Evolutionary conservation across 2,888 invertebrate species (phyloP).

Genomic region (Agrilus biguttatus): DNA sequence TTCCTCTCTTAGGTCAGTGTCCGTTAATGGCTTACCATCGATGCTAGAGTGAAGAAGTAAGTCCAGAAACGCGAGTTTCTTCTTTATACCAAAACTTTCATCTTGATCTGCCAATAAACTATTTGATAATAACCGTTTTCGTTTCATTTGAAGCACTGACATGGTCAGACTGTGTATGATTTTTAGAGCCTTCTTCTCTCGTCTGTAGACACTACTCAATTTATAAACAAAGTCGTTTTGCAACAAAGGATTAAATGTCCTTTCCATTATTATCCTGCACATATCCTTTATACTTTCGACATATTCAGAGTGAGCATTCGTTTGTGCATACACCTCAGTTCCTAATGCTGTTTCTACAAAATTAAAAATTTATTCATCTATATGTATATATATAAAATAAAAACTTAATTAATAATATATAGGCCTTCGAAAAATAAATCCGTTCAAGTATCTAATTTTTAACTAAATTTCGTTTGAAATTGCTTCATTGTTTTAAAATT

Average conservation of each 20-base stretch:
- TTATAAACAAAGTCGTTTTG: slow-evolving; percentile 33
- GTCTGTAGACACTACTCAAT: slow-evolving; percentile 41
- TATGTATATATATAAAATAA: background rate
- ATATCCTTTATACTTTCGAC: slow-evolving; percentile 50
- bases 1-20: slow-evolving; percentile 48
- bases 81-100: slow-evolving; percentile 35
- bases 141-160: slow-evolving; percentile 36
- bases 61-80: slow-evolving; percentile 52
- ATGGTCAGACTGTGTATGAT: slow-evolving; percentile 39
- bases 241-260: slow-evolving; percentile 29
- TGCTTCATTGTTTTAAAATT: too few relatives aligned
- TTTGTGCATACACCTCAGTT: slow-evolving; percentile 54
- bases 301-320: slow-evolving; percentile 50
- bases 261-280: slow-evolving; percentile 16
- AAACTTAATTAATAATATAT: too few relatives aligned
- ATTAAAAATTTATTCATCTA: background rate
- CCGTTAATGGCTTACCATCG: slow-evolving; percentile 41
- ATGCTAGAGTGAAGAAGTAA: slow-evolving; percentile 44
- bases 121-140: slow-evolving; percentile 10
- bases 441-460: too few relatives aligned
- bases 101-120: background rate
- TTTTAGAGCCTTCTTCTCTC: slow-evolving; percentile 33
- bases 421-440: too few relatives aligned
- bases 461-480: too few relatives aligned
- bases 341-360: slow-evolving; percentile 74